These are phyloP conservation scores for Pygoscelis antarcticus DNA, from an alignment of 2,113 vertebrate species.

Conservation along the genomic window DNA sequence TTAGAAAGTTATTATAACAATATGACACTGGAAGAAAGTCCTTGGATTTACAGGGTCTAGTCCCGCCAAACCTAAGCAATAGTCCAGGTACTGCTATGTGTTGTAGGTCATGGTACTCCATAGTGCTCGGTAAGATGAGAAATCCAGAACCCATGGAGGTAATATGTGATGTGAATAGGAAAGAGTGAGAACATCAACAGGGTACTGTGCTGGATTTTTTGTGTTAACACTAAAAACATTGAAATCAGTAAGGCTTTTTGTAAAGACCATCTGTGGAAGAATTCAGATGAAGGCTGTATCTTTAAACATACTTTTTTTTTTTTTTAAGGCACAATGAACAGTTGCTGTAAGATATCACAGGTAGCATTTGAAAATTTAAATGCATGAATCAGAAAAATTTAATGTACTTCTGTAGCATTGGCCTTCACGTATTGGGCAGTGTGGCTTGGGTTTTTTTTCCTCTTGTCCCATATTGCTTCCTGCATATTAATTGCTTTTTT, in stretches of 20 bases:
- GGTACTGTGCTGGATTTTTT: neutral
- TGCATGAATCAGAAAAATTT: neutral
- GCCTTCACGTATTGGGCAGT: neutral
- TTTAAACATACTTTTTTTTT: neutral
- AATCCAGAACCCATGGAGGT: neutral
- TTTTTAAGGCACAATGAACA: neutral
- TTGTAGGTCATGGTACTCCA: neutral
- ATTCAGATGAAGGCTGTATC: neutral
- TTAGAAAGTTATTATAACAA: neutral
- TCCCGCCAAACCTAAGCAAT: neutral
- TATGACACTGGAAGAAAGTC: neutral
- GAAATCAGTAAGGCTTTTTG: neutral
- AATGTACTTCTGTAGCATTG: neutral
- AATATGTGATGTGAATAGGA: neutral
- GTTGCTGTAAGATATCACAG: neutral
- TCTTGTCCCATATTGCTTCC: neutral
- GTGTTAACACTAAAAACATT: neutral
- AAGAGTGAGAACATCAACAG: neutral
- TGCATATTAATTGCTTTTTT: neutral
- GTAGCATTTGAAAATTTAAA: neutral
- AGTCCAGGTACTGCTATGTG: neutral
- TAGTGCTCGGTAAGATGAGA: neutral
- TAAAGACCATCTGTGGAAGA: neutral
- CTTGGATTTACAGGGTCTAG: neutral
- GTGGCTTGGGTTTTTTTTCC: fast-evolving